These are phyloP conservation scores for Tupaia chinensis DNA, from an alignment of 2,113 vertebrate species.

Conservation along the genomic window DNA sequence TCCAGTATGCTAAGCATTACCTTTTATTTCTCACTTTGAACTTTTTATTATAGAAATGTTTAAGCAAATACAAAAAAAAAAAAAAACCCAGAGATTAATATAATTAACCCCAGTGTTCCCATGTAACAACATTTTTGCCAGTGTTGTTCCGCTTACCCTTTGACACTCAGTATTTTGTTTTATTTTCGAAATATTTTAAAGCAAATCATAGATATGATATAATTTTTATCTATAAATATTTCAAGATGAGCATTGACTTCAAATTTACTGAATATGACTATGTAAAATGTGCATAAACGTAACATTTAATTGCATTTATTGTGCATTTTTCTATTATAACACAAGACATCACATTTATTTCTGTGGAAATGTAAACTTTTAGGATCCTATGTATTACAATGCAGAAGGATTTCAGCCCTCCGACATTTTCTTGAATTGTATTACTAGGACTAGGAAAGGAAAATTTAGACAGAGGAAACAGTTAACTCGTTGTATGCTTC, in stretches of 20 bases:
- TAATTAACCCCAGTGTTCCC: background rate
- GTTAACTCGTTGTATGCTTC: background rate
- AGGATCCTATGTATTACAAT: background rate
- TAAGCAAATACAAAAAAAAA: background rate
- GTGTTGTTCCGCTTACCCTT: background rate
- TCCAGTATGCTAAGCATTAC: background rate
- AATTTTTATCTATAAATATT: background rate
- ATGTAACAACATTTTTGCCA: background rate
- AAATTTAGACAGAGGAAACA: background rate
- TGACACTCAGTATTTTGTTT: background rate
- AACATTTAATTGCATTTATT: constrained; percentile 8
- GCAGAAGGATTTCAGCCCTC: constrained; percentile 11
- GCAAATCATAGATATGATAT: background rate
- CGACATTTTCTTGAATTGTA: background rate
- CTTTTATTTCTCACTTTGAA: constrained; percentile 1
- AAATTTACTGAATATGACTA: background rate
- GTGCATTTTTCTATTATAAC: background rate
- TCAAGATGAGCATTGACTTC: background rate
- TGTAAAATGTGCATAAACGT: background rate
- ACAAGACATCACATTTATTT: background rate
- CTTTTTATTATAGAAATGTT: background rate
- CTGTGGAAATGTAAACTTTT: constrained; percentile 1
- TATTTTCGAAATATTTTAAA: constrained; percentile 25
- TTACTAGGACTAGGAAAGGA: background rate
- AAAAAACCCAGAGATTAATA: background rate